Evolutionary conservation across 2,888 invertebrate species (phyloP).

Genomic region (Seira ritae): DNA sequence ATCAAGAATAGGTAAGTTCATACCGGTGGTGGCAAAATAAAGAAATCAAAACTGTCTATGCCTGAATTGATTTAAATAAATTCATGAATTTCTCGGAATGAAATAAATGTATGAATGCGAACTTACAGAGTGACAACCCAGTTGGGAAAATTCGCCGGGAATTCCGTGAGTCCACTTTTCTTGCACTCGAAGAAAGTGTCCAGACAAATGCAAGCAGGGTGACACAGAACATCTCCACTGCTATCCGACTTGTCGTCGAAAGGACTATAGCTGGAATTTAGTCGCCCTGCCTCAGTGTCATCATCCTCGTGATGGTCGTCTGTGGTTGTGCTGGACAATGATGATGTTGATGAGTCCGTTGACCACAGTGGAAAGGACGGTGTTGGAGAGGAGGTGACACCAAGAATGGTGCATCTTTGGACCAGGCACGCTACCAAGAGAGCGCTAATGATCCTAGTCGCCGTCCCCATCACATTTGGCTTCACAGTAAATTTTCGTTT

Average conservation of each 20-base stretch:
- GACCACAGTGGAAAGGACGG: conserved; percentile 52
- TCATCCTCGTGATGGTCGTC: conserved; percentile 25
- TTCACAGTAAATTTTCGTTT: conserved; percentile 22
- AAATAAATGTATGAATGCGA: too few relatives aligned
- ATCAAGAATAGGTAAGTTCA: too few relatives aligned
- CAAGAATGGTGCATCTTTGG: conserved; percentile 41
- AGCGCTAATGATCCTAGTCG: conserved; percentile 59
- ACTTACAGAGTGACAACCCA: conserved; percentile 88
- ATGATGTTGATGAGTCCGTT: conserved; percentile 18
- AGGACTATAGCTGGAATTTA: conserved; percentile 47
- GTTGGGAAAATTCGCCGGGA: conserved; percentile 84
- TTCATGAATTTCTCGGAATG: too few relatives aligned
- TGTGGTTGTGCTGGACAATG: conserved; percentile 27
- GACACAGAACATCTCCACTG: conserved; percentile 63
- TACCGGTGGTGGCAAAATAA: too few relatives aligned
- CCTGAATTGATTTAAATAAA: too few relatives aligned
- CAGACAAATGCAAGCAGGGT: conserved; percentile 81
- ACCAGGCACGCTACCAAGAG: conserved; percentile 57
- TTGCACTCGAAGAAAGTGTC: conserved; percentile 86
- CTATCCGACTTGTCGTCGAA: conserved; percentile 19
- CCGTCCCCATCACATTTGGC: conserved; percentile 61
- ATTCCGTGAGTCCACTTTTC: conserved; percentile 82
- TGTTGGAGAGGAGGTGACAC: conserved; percentile 59
- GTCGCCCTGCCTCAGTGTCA: not conserved
- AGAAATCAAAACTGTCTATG: too few relatives aligned